Evolutionary conservation across 2,113 vertebrate genomes (phyloP), one percentile per base, ranked within the genome.

Genomic region (Himantopus leucocephalus): DNA sequence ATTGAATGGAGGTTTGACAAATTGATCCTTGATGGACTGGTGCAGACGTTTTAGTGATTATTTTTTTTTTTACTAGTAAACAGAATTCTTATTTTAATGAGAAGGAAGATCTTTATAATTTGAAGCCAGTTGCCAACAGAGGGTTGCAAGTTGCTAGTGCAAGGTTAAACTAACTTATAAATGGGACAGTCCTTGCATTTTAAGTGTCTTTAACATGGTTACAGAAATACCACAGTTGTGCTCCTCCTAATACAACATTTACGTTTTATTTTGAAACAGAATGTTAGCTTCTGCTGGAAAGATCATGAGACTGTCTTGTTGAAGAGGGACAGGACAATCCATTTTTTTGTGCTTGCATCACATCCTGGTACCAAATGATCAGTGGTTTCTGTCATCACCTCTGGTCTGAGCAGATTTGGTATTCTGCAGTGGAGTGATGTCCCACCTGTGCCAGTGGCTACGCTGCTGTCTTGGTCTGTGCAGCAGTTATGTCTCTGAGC

Each of bases 401-500:
- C 17, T 56, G 32, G 3, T 53, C 30, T 22, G 20, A 37, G 39
- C 29, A 47, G 35, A 21, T 64, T 8, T 68, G 34, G 17, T 43
- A 11, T 83, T 84, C 68, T 70, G 30, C 30, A 23, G 6, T 20
- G 18, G 24, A 56, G 19, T 21, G 30, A 11, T 39, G 23, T 85
- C 19, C 43, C 14, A 11, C 1, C 0, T 15, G 20, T 77, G 50
- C 30, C 50, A 29, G 13, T 18, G 18, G 15, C 45, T 72, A 29
- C 0, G 3, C 17, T 6, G 2, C n/a, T 85, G 16, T 26, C 24
- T 22, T 63, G 14, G 12, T 50, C 47, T 60, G 17, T 12, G 1
- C 45, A 55, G 60, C 24, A 41, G 15, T 23, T 79, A 48, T 10
- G 6, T 55, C 14, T 32, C 59, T 32, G 29, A 85, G 32, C 32